A percentile compares a stretch with the other conserved stretches of the same genome.
phyloP scores from a whole-genome alignment of 2,113 vertebrate species.

The Lamprologus tigripictilis region DNA sequence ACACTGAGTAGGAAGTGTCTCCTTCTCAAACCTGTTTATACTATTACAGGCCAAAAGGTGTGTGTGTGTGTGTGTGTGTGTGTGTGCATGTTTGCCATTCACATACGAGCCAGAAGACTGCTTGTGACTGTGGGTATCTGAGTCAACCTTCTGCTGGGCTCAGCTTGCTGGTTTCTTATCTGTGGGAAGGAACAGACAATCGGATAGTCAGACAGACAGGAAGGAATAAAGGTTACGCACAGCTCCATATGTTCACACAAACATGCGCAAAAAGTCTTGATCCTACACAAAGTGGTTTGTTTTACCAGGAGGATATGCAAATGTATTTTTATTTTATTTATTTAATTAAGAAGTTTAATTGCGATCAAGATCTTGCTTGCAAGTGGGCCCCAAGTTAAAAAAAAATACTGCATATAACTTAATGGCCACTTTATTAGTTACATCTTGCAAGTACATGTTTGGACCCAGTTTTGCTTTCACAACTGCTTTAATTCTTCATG shows the following conservation, averaged over 20 bases:
- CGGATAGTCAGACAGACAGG: neutral
- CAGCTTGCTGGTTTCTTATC: neutral
- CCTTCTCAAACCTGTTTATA: slow-evolving; percentile 57
- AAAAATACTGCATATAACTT: neutral
- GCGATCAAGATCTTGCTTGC: neutral
- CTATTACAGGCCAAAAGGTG: slow-evolving; percentile 15
- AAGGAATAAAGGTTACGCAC: neutral
- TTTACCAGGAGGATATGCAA: neutral
- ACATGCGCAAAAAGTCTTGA: neutral
- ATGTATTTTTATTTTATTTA: neutral
- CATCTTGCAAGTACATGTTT: neutral
- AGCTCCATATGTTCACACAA: neutral
- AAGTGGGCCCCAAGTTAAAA: neutral
- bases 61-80: neutral
- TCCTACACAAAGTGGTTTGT: neutral
- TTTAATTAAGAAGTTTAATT: neutral
- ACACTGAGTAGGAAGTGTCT: slow-evolving; percentile 43
- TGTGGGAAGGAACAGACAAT: neutral
- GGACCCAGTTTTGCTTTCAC: neutral
- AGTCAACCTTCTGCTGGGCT: slow-evolving; percentile 17
- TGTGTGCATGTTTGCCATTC: neutral
- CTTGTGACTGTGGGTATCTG: neutral
- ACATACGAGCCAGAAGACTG: neutral
- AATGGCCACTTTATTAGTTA: neutral
- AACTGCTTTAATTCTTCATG: neutral